Evolutionary conservation across 2,113 vertebrate species (phyloP).

Genomic region (Arenaria interpres): DNA sequence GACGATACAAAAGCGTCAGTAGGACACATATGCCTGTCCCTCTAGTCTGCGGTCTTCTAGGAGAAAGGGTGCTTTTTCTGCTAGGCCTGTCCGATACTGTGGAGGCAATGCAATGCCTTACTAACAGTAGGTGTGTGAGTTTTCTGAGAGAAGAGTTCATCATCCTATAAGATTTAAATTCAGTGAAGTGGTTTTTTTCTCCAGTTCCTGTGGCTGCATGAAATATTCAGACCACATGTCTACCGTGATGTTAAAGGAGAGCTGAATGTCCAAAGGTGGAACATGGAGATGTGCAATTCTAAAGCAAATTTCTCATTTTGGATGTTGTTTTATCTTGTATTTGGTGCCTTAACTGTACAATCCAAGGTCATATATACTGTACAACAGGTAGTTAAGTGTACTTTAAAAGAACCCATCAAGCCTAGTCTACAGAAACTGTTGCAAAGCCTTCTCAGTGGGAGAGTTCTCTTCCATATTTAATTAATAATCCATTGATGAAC

Average conservation of each 20-base stretch:
- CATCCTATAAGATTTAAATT: neutral
- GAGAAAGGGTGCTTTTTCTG: neutral
- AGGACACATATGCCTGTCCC: neutral
- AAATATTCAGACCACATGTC: neutral
- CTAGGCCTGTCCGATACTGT: neutral
- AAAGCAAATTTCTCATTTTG: neutral
- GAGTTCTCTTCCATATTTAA: neutral
- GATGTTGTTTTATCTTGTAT: neutral
- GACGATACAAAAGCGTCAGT: neutral
- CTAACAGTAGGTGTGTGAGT: neutral
- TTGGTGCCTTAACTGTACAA: slow-evolving; percentile 53
- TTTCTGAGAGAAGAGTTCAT: neutral
- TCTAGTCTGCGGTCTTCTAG: neutral
- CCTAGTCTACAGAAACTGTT: neutral
- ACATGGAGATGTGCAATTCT: neutral
- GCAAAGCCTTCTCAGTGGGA: neutral
- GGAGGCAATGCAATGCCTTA: neutral
- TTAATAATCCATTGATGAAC: neutral
- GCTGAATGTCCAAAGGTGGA: neutral
- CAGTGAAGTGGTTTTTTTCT: neutral
- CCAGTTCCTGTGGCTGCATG: neutral
- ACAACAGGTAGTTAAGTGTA: neutral
- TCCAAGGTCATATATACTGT: neutral
- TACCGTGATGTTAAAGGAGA: neutral
- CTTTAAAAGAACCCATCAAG: neutral